Conservation (phyloP, 2,113 vertebrate species). For the Pelobates fuscus region DNA sequence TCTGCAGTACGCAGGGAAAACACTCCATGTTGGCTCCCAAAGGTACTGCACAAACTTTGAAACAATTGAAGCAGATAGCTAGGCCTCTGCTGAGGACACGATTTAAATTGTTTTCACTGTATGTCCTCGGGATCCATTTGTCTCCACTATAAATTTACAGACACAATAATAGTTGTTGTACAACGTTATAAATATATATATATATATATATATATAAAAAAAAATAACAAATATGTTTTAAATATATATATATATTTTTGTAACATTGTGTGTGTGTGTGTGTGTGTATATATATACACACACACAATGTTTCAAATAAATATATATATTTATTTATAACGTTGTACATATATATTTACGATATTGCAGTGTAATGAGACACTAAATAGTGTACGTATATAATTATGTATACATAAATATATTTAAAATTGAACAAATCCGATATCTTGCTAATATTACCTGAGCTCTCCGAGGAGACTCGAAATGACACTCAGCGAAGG, state of each 20-base stretch:
- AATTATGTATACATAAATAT: neutral
- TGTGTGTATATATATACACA: too few relatives aligned
- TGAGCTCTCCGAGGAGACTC: slow-evolving; percentile 95
- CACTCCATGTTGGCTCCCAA: neutral
- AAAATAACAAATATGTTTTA: neutral
- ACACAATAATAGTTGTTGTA: neutral
- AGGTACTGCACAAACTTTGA: neutral
- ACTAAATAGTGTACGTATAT: neutral
- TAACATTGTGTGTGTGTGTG: too few relatives aligned
- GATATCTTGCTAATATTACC: slow-evolving; percentile 63
- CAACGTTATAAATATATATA: neutral
- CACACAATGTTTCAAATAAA: too few relatives aligned
- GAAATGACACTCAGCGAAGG: slow-evolving; percentile 92
- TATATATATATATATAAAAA: neutral
- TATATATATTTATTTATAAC: too few relatives aligned
- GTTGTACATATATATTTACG: too few relatives aligned
- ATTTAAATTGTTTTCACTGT: too few relatives aligned
- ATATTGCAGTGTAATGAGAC: too few relatives aligned
- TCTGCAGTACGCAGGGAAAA: neutral
- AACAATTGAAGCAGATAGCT: neutral
- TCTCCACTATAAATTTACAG: neutral
- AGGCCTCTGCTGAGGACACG: too few relatives aligned
- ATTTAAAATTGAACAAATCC: too few relatives aligned
- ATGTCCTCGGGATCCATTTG: too few relatives aligned
- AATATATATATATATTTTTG: too few relatives aligned